These are phyloP conservation scores for Pica pica DNA, from an alignment of 2,113 vertebrate species.

Conservation along the genomic window DNA sequence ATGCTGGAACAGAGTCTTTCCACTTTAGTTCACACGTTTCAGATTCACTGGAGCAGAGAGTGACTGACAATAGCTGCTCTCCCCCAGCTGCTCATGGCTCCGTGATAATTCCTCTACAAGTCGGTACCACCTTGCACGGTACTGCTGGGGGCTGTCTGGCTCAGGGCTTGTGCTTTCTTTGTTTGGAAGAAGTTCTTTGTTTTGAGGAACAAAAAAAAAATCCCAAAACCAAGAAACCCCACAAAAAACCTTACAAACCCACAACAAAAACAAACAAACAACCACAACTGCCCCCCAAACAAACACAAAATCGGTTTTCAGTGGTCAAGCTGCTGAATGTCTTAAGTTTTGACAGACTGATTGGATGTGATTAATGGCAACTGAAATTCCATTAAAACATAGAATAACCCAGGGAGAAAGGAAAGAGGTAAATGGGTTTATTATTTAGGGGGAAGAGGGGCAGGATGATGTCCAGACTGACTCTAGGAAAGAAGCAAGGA, in stretches of 20 bases:
- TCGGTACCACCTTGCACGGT: rapidly evolving
- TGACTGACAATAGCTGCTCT: neutral
- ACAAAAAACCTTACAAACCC: neutral
- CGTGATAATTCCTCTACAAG: neutral
- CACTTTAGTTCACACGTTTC: neutral
- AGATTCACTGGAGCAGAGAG: neutral
- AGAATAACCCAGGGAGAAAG: neutral
- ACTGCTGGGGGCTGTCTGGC: neutral
- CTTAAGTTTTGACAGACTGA: neutral
- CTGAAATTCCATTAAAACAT: neutral
- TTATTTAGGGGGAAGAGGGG: neutral
- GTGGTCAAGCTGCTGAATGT: neutral
- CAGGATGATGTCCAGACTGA: neutral
- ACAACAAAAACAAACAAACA: neutral
- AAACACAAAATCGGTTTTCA: neutral
- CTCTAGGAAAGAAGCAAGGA: neutral
- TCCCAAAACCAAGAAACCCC: neutral
- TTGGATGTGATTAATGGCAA: neutral
- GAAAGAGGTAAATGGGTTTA: neutral
- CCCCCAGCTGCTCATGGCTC: neutral
- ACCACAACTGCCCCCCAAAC: neutral
- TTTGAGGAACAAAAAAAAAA: neutral
- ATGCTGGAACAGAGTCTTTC: neutral
- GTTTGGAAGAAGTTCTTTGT: neutral
- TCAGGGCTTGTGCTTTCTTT: neutral